phyloP scores from a whole-genome alignment of 2,888 invertebrate genomes.

The Scaptomyza caliginosa region DNA sequence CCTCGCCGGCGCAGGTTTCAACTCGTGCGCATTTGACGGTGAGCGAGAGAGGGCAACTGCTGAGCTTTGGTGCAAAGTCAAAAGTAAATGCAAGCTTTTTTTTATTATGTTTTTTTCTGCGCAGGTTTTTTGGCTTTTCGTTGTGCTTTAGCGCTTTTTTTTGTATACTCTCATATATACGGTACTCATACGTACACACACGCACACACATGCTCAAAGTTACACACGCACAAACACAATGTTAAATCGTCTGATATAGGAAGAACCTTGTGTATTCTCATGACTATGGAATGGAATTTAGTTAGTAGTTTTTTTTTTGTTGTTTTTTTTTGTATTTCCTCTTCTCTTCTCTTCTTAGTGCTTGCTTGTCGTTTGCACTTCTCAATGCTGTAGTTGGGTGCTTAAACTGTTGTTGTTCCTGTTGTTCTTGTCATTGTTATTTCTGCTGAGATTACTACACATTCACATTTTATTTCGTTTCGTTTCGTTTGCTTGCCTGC shows the following conservation, averaged over 20 bases:
- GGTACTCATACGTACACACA: conserved; percentile 18
- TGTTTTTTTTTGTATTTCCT: no score
- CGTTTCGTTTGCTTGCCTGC: conserved; percentile 4
- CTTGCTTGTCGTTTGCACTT: conserved; percentile 37
- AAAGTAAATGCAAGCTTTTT: conserved; percentile 54
- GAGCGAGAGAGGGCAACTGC: conserved; percentile 10
- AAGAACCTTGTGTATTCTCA: conserved; percentile 82
- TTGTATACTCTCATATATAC: neutral
- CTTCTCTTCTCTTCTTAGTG: conserved; percentile 39
- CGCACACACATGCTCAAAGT: conserved; percentile 14
- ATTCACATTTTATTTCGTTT: conserved; percentile 36
- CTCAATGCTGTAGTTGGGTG: conserved; percentile 42
- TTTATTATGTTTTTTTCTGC: conserved; percentile 28
- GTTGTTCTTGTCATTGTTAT: conserved; percentile 25
- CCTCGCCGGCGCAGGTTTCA: conserved; percentile 66
- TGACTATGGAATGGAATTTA: conserved; percentile 81
- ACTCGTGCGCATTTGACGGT: conserved; percentile 12
- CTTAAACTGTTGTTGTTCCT: neutral
- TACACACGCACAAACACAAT: conserved; percentile 16
- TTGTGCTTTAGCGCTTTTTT: conserved; percentile 37
- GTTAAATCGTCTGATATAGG: conserved; percentile 78
- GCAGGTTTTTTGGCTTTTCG: conserved; percentile 51
- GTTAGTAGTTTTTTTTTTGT: conserved; percentile 60
- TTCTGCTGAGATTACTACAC: conserved; percentile 39
- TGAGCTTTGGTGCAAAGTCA: conserved; percentile 49